Base-by-base conservation (phyloP, 2,888 invertebrate species). In the Andrena haemorrhoa region DNA sequence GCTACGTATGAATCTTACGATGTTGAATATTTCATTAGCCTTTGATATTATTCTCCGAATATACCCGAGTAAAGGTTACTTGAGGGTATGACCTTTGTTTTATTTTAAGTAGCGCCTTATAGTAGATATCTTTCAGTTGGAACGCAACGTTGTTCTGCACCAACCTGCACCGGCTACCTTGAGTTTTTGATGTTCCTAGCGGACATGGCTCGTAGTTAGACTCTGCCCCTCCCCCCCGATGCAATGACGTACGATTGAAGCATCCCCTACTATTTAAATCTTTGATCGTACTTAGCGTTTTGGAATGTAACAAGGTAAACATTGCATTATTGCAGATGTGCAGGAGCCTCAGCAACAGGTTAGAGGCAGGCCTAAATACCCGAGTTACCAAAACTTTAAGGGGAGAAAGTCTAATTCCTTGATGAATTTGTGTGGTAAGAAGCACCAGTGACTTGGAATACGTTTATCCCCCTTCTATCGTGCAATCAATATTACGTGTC, bases 361-460 rank as follows among this genome's bases (percentile, higher is more conserved):
- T 95, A 96, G 97, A 95, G 96, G 96, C 96, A 96, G 97, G 95
- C 96, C 96, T 96, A 97, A 97, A 96, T 97, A 96, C 96, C 95
- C 96, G 95, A 96, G 96, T 96, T 96, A 96, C 96, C 96, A 96
- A 96, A 97, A 97, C 97, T 97, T 97, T 96, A 97, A 97, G 96
- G 95, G 95, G 92, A 97, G 98, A 96, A 98, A 98, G 96, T 98
- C 98, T 95, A 98, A 97, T 96, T 98, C 98, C 95, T 96, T 98
- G 96, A 97, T 98, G 97, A 98, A 98, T 96, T 96, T 98, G 96
- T 97, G 97, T 96, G 98, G 98, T 98, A 98, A 98, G 98, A 96
- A 94, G 94, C 93, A 93, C 92, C 91, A 90, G 92, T 93, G 93
- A 92, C 91, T 92, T 92, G 90, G 91, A 90, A 90, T 90, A 91